Base-by-base conservation (phyloP, 2,888 invertebrate species). In the Lycia hirtaria region DNA sequence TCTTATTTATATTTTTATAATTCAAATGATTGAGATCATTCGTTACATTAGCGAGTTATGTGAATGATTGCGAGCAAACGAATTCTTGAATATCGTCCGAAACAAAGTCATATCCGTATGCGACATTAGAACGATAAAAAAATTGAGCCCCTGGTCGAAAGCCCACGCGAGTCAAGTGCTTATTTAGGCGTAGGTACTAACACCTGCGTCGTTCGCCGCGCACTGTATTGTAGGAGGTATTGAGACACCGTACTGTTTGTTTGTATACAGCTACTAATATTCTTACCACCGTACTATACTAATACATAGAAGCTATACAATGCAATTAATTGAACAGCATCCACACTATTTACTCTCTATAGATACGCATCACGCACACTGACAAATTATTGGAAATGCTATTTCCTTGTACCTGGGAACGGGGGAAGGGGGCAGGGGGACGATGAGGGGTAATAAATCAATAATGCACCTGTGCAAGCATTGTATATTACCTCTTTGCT, bases 291-390 rank as follows among this genome's bases (percentile, higher is more conserved):
- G 28, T 28, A 28, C 28, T 28, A 43, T 32, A 44, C 20, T 32
- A 10, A 32, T 24, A 24, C 24, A 24, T 5, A 41, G 15, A 10
- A 41, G 15, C 14, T 26, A 37, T 14, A 30, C 30, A 33, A 51
- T 51, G 51, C 51, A 43, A 51, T 3, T 1, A n/a, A n/a, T n/a
- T n/a, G 44, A 30, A 38, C 37, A 53, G 35, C 19, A 19, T 44
- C 33, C 14, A 40, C 14, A 22, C 5, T 19, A 30, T 32, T 12
- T 32, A 14, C 5, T 32, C 24, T 24, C 9, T 7, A 37, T 40
- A 28, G 40, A 40, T 20, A 17, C 3, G 10, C 17, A n/a, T 33
- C 41, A 40, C 49, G 33, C 37, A 52, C 52, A 37, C 41, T 33
- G 10, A 19, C 30, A 45, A 19, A 30, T 45, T 33, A 51, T 51